Base-by-base conservation (phyloP, 2,888 invertebrate species). In the Brachylomia viminalis region DNA sequence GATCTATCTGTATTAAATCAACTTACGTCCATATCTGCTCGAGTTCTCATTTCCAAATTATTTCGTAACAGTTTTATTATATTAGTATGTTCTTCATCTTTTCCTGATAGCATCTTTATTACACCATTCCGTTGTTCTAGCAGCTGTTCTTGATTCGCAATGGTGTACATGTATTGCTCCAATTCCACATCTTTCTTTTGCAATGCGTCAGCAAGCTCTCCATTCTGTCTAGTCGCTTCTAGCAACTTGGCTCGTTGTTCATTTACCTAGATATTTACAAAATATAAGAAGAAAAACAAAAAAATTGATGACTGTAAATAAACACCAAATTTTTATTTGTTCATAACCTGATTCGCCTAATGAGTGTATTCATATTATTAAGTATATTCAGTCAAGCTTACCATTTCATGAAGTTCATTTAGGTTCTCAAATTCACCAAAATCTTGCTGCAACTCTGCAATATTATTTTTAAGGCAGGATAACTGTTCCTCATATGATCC, bases 31-130 rank as follows among this genome's bases (percentile, higher is more conserved):
- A 86, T 85, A 79, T 95, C 95, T 13, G 92, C 92, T 78, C 92
- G 91, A 38, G 90, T 90, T 81, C 93, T 92, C 79, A 93, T 88
- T 87, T 95, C 95, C 70, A 96, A 86, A 85, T 94, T 94, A 73
- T 92, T 93, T 70, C 92, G 88, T 65, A 95, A 84, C 56, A 94
- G 88, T 87, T 94, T 92, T 65, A 95, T 94, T 65, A 95, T 93
- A 77, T 94, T 94, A 10, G 87, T 86, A 76, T 95, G 95, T 85
- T 96, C 95, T 79, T 94, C 93, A 82, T 95, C 94, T 78, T 95
- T 95, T 47, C 91, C 91, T n/a, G 93, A 89, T 33, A 95, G 80
- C 81, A 92, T 92, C 82, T 94, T 93, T 56, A 96, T 92, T 3
- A 93, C 66, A 42, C 76, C 87, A 42, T 94, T 92, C 77, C 91